Conservation (phyloP, 2,797 vertebrate genomes). For the Alfaro cultratus region DNA sequence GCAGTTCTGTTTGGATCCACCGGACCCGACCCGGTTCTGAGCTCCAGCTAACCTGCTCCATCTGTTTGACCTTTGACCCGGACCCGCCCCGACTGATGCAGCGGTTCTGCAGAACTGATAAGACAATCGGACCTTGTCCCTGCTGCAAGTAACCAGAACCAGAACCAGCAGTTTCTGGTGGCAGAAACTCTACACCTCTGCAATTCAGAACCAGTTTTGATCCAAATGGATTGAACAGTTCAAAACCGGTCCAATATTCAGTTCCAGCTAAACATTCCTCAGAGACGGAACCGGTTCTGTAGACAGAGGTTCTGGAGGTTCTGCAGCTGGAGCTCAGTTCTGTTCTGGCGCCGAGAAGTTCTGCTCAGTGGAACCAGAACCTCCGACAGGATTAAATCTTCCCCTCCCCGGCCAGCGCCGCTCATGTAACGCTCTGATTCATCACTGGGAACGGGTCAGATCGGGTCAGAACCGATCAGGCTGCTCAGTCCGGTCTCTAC, state of each 20-base stretch:
- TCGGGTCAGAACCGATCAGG: constrained; percentile 13
- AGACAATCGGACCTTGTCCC: constrained; percentile 57
- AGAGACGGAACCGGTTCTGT: neutral
- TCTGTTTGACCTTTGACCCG: constrained; percentile 40
- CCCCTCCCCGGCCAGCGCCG: neutral
- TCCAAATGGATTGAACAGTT: too few relatives aligned
- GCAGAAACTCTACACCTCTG: constrained; percentile 17
- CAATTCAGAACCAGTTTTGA: too few relatives aligned
- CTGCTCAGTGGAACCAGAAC: neutral
- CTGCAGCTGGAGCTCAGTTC: neutral
- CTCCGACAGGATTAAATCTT: constrained; percentile 26
- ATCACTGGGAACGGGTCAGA: neutral
- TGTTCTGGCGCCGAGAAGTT: neutral
- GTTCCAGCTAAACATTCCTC: neutral
- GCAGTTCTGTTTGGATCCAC: constrained; percentile 14
- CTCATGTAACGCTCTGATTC: neutral
- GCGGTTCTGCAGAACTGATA: constrained; percentile 49
- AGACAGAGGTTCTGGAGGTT: neutral
- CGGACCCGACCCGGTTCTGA: constrained; percentile 9
- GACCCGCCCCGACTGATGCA: constrained; percentile 4
- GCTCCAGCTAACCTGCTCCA: constrained; percentile 5
- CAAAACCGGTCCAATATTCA: neutral
- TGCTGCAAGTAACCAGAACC: constrained; percentile 34
- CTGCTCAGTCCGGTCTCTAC: neutral
- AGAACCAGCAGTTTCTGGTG: constrained; percentile 24